Percentiles rank a stretch among this genome's conserved stretches.
Conservation (phyloP, 2,113 vertebrate species). For the Oncorhynchus tshawytscha region DNA sequence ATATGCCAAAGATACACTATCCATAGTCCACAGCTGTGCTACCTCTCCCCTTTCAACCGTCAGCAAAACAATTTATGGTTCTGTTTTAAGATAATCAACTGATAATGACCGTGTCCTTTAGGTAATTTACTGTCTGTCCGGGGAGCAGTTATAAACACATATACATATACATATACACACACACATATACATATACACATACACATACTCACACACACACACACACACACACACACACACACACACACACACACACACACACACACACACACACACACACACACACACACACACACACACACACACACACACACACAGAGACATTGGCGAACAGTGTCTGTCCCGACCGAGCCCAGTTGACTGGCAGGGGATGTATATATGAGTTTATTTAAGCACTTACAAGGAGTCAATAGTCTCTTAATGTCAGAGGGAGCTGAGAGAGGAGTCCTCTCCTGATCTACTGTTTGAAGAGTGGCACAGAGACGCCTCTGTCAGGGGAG, state of each 20-base stretch:
- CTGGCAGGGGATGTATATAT: constrained; percentile 41
- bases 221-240: too few species aligned
- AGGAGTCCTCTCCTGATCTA: constrained; percentile 35
- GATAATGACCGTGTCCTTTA: constrained; percentile 30
- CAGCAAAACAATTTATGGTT: constrained; percentile 29
- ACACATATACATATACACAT: fast-evolving
- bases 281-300: neutral
- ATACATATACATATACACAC: neutral
- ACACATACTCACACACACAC: neutral
- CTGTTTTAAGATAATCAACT: constrained; percentile 31
- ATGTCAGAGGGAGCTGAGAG: constrained; percentile 24
- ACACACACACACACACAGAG: neutral
- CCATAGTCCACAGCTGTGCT: neutral
- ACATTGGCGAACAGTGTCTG: neutral
- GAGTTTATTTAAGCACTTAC: constrained; percentile 49
- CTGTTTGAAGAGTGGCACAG: constrained; percentile 56
- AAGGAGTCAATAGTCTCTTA: constrained; percentile 44
- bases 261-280: too few species aligned
- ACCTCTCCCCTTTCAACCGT: constrained; percentile 10
- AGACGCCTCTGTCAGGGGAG: constrained; percentile 53
- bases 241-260: too few species aligned
- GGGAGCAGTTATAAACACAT: neutral
- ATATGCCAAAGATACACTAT: neutral
- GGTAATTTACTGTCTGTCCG: constrained; percentile 19
- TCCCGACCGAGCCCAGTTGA: constrained; percentile 6